phyloP scores from a whole-genome alignment of 2,888 invertebrate genomes.

The Agrochola macilenta region DNA sequence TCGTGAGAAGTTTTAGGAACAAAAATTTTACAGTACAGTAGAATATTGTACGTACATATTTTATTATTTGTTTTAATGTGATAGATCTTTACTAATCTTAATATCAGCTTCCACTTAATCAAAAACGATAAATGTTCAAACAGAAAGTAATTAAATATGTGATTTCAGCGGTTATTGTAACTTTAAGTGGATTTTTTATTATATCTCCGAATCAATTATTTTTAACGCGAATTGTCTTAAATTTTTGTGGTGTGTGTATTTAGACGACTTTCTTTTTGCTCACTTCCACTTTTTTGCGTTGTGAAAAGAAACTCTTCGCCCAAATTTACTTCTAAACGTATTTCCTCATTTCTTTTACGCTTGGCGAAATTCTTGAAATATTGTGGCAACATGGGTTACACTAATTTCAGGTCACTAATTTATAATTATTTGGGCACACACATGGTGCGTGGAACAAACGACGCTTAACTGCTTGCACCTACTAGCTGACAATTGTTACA shows the following conservation, averaged over 20 bases:
- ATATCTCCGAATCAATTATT: background rate
- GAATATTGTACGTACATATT: background rate
- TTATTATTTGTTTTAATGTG: background rate
- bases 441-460: background rate
- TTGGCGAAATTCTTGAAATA: constrained; percentile 19
- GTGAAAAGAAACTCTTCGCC: background rate
- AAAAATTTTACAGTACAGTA: too few species aligned
- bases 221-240: background rate
- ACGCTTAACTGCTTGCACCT: background rate
- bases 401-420: background rate
- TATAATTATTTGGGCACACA: background rate
- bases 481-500: background rate
- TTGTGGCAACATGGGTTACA: background rate
- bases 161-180: background rate
- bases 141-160: background rate
- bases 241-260: background rate
- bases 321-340: background rate
- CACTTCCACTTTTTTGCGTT: background rate
- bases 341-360: constrained; percentile 28
- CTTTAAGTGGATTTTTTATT: background rate
- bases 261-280: background rate
- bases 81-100: background rate
- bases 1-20: background rate
- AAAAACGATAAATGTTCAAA: background rate
- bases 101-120: background rate